A percentile compares a stretch with the other conserved stretches of the same genome.
phyloP scores from a whole-genome alignment of 2,888 invertebrate species.

The Dasypolia templi region DNA sequence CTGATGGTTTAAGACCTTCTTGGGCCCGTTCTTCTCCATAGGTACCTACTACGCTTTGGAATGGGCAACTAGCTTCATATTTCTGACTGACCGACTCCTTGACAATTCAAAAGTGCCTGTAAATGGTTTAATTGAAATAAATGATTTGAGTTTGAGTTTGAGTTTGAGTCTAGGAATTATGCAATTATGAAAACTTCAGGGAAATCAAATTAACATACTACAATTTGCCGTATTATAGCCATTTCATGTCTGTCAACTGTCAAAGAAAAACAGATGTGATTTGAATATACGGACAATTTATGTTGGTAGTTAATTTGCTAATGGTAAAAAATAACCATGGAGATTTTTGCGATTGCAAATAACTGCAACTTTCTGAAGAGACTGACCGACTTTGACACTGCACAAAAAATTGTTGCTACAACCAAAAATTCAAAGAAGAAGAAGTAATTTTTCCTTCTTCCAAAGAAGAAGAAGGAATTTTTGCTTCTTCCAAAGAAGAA shows the following conservation, averaged over 20 bases:
- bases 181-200: too few species aligned
- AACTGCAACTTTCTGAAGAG: neutral
- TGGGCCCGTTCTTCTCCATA: too few species aligned
- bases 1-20: constrained; percentile 20
- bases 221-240: neutral
- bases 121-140: too few species aligned
- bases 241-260: neutral
- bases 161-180: too few species aligned
- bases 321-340: neutral
- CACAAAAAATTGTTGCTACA: neutral
- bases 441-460: too few species aligned
- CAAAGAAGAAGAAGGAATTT: too few species aligned
- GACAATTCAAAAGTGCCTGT: too few species aligned
- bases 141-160: too few species aligned
- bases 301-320: neutral
- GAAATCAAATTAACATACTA: neutral
- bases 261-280: neutral
- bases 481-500: too few species aligned
- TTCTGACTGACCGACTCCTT: too few species aligned
- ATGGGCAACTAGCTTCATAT: too few species aligned
- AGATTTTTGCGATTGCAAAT: neutral
- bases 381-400: neutral
- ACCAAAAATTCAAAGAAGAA: neutral
- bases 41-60: too few species aligned
- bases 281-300: neutral